Evolutionary conservation across 2,888 invertebrate genomes (phyloP).

Genomic region (Parapristionchus giblindavisi): DNA sequence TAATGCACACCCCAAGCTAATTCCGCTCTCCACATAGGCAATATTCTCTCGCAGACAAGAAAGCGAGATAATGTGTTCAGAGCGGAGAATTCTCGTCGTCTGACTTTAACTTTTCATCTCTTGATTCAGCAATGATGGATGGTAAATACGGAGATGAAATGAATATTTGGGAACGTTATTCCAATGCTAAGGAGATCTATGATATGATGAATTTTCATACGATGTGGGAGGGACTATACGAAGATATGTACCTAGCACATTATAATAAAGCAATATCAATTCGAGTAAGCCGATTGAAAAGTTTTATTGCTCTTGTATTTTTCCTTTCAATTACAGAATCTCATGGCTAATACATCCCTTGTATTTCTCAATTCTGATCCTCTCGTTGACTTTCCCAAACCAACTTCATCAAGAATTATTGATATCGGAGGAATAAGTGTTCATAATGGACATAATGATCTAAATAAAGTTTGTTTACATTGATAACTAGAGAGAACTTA

Average conservation of each 20-base stretch:
- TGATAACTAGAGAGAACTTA: no score
- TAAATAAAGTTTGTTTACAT: no score
- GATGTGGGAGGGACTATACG: no score
- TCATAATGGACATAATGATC: constrained; percentile 13
- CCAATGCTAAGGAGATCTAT: not conserved
- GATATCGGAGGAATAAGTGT: constrained; percentile 54
- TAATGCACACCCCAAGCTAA: no score
- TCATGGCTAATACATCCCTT: constrained; percentile 43
- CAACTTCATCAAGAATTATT: constrained; percentile 48
- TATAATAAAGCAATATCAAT: not conserved
- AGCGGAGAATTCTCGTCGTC: no score
- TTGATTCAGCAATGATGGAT: constrained; percentile 29
- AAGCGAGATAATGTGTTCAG: no score
- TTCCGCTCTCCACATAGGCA: no score
- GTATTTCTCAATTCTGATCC: constrained; percentile 54
- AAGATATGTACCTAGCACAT: no score
- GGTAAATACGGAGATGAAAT: constrained; percentile 9
- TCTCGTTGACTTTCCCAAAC: constrained; percentile 55
- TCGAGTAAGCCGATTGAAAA: not conserved
- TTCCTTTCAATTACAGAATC: not conserved
- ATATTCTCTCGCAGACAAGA: no score
- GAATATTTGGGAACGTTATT: constrained; percentile 28
- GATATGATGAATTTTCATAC: no score
- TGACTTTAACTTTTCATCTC: not conserved
- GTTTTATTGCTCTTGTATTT: not conserved